These are phyloP conservation scores for Clanis bilineata DNA, from an alignment of 2,888 invertebrate genomes.

Conservation along the genomic window DNA sequence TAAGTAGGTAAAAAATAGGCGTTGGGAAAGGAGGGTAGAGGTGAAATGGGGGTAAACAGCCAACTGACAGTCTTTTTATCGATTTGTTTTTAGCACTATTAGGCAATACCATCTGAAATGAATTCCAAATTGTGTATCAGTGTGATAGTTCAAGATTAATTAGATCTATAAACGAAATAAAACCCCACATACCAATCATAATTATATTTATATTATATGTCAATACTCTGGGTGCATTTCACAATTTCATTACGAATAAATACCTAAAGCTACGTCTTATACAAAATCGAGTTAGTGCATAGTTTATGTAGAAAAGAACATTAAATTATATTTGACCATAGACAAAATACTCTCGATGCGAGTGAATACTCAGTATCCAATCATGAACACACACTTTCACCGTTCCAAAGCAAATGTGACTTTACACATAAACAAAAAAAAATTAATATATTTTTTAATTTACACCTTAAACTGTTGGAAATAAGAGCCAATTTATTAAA, in stretches of 20 bases:
- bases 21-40: too few species aligned
- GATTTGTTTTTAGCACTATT: too few species aligned
- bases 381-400: slow-evolving; percentile 9
- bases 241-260: slow-evolving; percentile 31
- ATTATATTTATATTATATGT: slow-evolving; percentile 25
- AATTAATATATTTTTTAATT: not conserved
- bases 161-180: slow-evolving; percentile 19
- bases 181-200: slow-evolving; percentile 20
- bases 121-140: too few species aligned
- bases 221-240: slow-evolving; percentile 34
- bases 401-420: not conserved
- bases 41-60: too few species aligned
- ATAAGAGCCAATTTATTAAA: not conserved
- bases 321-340: slow-evolving; percentile 4
- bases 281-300: slow-evolving; percentile 24
- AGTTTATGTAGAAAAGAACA: slow-evolving; percentile 6
- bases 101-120: not conserved
- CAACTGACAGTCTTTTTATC: too few species aligned
- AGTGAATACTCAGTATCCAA: slow-evolving; percentile 16
- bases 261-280: slow-evolving; percentile 28
- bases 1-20: too few species aligned
- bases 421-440: not conserved
- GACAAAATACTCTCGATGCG: slow-evolving; percentile 2
- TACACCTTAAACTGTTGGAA: not conserved
- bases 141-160: too few species aligned